Evolutionary conservation across 2,797 vertebrate genomes (phyloP).

Genomic region (Rhincodon typus): DNA sequence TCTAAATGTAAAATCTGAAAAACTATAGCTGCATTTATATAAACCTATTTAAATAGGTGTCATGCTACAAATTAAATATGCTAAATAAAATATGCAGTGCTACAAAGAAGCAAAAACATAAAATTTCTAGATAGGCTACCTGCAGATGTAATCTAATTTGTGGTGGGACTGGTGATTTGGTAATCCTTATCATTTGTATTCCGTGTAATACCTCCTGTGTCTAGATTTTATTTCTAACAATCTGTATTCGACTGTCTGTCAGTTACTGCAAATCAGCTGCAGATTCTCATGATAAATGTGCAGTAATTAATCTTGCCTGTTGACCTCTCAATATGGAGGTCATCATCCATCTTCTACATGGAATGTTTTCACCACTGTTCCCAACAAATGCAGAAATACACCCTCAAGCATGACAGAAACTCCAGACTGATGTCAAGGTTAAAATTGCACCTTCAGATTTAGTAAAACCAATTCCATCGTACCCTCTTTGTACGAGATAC

Average conservation of each 20-base stretch:
- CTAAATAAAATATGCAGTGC: background rate
- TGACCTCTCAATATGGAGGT: background rate
- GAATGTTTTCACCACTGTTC: background rate
- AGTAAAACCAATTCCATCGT: background rate
- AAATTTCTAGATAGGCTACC: background rate
- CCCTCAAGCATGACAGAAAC: background rate
- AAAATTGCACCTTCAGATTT: background rate
- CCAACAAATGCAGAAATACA: background rate
- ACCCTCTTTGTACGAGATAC: background rate
- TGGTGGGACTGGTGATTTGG: background rate
- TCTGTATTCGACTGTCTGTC: background rate
- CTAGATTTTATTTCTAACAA: background rate
- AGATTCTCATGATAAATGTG: constrained; percentile 1
- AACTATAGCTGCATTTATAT: background rate
- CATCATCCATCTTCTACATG: background rate
- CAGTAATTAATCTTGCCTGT: constrained; percentile 2
- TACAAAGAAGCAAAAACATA: background rate
- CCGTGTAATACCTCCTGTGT: background rate
- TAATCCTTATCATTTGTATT: background rate
- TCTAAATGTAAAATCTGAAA: background rate
- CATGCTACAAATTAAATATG: too few species aligned
- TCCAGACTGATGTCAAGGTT: background rate
- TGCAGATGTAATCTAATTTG: background rate
- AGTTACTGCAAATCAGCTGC: background rate
- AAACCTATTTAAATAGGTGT: too few species aligned